These are phyloP conservation scores for Magallana ariakensis DNA, from an alignment of 1,140 invertebrate species.

Conservation along the genomic window DNA sequence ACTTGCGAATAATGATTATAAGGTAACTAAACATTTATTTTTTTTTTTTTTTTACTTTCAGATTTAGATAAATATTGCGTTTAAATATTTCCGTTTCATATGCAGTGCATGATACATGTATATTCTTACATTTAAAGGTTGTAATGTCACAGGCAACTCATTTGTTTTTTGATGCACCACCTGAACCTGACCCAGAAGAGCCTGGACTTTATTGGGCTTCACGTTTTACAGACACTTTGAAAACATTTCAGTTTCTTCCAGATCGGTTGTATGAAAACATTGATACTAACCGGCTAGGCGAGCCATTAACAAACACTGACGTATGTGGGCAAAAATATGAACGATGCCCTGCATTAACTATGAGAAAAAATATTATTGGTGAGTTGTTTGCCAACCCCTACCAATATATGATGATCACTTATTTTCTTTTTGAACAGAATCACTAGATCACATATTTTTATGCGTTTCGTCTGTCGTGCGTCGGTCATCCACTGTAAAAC, in stretches of 20 bases:
- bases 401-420: not conserved
- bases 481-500: not conserved
- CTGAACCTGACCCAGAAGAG: slow-evolving; percentile 75
- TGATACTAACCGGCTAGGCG: slow-evolving; percentile 43
- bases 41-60: too few relatives aligned
- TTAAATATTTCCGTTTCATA: too few relatives aligned
- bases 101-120: too few relatives aligned
- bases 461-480: not conserved
- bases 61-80: too few relatives aligned
- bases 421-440: too few relatives aligned
- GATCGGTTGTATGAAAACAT: slow-evolving; percentile 65
- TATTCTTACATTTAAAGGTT: slow-evolving; percentile 61
- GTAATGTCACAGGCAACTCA: slow-evolving; percentile 72
- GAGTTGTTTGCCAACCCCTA: not conserved
- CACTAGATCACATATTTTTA: too few relatives aligned
- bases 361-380: slow-evolving; percentile 69
- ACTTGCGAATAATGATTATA: slow-evolving; percentile 74
- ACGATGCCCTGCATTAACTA: slow-evolving; percentile 59
- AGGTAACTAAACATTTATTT: slow-evolving; percentile 61
- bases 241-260: slow-evolving; percentile 68
- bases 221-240: slow-evolving; percentile 64
- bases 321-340: slow-evolving; percentile 53
- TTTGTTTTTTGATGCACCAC: slow-evolving; percentile 76
- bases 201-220: slow-evolving; percentile 73
- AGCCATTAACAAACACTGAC: slow-evolving; percentile 50